phyloP scores from a whole-genome alignment of 2,888 invertebrate species.

The Cyclophora punctaria region DNA sequence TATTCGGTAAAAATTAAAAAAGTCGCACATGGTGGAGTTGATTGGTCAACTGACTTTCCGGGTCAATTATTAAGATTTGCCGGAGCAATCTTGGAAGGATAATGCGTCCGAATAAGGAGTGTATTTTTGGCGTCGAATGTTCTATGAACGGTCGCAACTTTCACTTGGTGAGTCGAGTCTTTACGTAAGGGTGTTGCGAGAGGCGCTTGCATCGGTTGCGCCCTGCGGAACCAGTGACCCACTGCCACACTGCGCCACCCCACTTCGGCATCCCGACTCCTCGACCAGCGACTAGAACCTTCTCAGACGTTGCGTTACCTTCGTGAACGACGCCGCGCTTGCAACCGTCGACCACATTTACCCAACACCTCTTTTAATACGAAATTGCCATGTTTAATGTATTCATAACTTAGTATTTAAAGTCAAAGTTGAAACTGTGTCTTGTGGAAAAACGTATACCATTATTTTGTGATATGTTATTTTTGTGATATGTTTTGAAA shows the following conservation, averaged over 20 bases:
- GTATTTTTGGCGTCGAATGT: conserved; percentile 40
- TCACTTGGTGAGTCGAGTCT: conserved; percentile 48
- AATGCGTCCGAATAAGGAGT: conserved; percentile 16
- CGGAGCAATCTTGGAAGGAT: conserved; percentile 8
- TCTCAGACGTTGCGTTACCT: conserved; percentile 40
- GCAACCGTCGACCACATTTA: neutral
- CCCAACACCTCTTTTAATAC: conserved; percentile 2
- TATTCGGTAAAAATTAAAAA: too few species aligned
- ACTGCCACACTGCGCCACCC: conserved; percentile 53
- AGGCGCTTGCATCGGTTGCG: conserved; percentile 46
- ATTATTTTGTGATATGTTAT: too few species aligned
- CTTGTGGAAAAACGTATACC: too few species aligned
- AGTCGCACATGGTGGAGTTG: too few species aligned
- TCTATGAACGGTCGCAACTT: conserved; percentile 57
- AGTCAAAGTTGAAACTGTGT: too few species aligned
- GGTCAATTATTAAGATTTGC: too few species aligned
- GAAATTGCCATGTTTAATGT: too few species aligned
- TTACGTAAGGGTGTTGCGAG: conserved; percentile 74
- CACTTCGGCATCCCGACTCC: conserved; percentile 41
- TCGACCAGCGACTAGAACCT: conserved; percentile 27
- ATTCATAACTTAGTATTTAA: too few species aligned
- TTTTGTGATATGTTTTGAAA: too few species aligned
- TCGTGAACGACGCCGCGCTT: conserved; percentile 7
- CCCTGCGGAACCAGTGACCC: conserved; percentile 71
- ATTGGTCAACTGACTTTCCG: too few species aligned